Percentiles rank a stretch among this genome's conserved stretches.
These are phyloP conservation scores for Caenorhabditis wallacei DNA, from an alignment of 2,888 invertebrate genomes.

Conservation along the genomic window DNA sequence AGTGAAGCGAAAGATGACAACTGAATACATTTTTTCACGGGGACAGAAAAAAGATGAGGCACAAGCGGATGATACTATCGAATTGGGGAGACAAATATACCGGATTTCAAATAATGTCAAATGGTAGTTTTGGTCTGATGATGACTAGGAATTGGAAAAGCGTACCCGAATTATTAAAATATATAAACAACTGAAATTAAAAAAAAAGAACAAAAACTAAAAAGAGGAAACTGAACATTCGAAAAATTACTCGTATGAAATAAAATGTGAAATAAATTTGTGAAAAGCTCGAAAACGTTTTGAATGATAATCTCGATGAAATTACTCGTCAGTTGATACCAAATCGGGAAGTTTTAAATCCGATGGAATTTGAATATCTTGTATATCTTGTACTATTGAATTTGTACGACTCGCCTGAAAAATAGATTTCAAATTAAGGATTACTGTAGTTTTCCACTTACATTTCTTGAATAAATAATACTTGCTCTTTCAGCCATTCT, in stretches of 20 bases:
- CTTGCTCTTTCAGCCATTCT: constrained; percentile 60
- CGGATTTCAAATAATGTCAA: constrained; percentile 27
- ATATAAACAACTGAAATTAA: constrained; percentile 29
- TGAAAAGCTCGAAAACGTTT: constrained; percentile 44
- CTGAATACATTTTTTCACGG: constrained; percentile 22
- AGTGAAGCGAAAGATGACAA: constrained; percentile 4
- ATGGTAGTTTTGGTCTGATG: constrained; percentile 50
- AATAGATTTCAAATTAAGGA: background rate
- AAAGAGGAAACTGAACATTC: constrained; percentile 5
- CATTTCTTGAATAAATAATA: constrained; percentile 66
- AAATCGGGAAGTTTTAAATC: constrained; percentile 60
- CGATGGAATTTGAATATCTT: constrained; percentile 64
- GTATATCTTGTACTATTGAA: constrained; percentile 65
- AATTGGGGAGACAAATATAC: constrained; percentile 14
- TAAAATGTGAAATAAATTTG: constrained; percentile 16
- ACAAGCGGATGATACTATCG: constrained; percentile 33
- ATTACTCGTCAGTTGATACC: constrained; percentile 58
- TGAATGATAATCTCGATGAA: background rate
- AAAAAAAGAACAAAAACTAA: background rate
- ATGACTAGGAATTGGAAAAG: constrained; percentile 49
- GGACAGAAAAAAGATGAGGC: constrained; percentile 23
- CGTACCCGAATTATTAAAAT: constrained; percentile 11
- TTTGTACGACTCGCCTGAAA: constrained; percentile 65
- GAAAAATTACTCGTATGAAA: constrained; percentile 8
- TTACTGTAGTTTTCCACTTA: constrained; percentile 22